Evolutionary conservation across 2,113 vertebrate genomes (phyloP).

Genomic region (Pterocles gutturalis): DNA sequence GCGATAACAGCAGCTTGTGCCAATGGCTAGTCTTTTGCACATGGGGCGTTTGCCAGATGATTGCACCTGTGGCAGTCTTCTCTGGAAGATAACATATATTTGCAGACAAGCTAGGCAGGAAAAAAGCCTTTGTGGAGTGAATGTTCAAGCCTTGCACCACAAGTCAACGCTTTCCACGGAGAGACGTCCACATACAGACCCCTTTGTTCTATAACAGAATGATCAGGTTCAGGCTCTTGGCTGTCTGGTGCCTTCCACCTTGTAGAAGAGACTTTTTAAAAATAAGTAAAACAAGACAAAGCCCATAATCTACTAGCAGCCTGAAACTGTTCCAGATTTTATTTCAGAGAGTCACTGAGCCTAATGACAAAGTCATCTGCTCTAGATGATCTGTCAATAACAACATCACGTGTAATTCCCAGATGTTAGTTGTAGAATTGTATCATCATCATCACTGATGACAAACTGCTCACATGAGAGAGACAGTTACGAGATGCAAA

Average conservation of each 20-base stretch:
- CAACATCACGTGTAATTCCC: not conserved
- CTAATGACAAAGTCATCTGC: not conserved
- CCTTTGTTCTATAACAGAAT: not conserved
- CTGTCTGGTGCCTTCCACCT: not conserved
- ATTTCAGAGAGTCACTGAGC: not conserved
- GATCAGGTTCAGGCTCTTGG: not conserved
- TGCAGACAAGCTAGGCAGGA: not conserved
- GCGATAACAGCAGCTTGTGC: not conserved
- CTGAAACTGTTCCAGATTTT: not conserved
- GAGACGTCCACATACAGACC: not conserved
- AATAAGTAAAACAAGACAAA: not conserved
- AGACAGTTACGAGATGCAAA: not conserved
- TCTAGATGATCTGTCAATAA: constrained; percentile 1
- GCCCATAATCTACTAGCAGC: not conserved
- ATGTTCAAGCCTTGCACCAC: not conserved
- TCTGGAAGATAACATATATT: not conserved
- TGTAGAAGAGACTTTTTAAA: not conserved
- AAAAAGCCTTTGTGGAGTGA: not conserved
- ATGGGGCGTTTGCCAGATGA: not conserved
- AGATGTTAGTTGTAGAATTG: constrained; percentile 3
- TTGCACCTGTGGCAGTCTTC: not conserved
- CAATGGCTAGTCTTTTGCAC: not conserved
- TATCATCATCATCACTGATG: not conserved
- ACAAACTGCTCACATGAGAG: not conserved
- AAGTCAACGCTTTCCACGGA: not conserved